Evolutionary conservation across 2,797 vertebrate genomes (phyloP).

Genomic region (Liparis tanakae): DNA sequence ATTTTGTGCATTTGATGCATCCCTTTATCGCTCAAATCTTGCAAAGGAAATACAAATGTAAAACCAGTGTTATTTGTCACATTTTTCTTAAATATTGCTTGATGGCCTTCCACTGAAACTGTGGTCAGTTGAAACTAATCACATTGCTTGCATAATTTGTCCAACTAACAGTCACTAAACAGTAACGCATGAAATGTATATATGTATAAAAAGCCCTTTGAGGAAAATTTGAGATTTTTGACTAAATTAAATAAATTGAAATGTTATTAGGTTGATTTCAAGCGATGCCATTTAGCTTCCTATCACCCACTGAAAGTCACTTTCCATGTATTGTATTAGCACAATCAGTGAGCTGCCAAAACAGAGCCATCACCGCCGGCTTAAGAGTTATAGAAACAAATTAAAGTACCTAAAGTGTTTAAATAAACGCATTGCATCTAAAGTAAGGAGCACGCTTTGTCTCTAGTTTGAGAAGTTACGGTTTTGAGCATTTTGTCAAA

Average conservation of each 20-base stretch:
- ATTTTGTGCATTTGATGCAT: background rate
- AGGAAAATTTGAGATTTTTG: too few species aligned
- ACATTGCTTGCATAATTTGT: background rate
- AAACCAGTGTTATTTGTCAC: background rate
- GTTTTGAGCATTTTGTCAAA: conserved; percentile 2
- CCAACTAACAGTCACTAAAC: background rate
- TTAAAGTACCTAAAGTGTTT: background rate
- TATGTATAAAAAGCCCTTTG: too few species aligned
- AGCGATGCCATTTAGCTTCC: conserved; percentile 47
- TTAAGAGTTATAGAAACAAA: conserved; percentile 27
- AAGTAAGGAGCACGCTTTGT: background rate
- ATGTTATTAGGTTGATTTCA: conserved; percentile 30
- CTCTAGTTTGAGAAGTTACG: background rate
- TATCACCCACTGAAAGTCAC: conserved; percentile 45
- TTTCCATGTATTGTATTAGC: conserved; percentile 52
- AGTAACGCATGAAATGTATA: background rate
- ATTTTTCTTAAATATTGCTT: background rate
- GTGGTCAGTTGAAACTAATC: conserved; percentile 21
- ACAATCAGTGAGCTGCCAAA: conserved; percentile 42
- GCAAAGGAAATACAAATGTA: background rate
- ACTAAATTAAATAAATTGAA: background rate
- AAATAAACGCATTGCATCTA: background rate
- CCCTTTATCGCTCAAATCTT: background rate
- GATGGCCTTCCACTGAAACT: conserved; percentile 10
- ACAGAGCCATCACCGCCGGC: conserved; percentile 26